These are phyloP conservation scores for Notolabrus celidotus DNA, from an alignment of 2,797 vertebrate genomes.

Conservation along the genomic window DNA sequence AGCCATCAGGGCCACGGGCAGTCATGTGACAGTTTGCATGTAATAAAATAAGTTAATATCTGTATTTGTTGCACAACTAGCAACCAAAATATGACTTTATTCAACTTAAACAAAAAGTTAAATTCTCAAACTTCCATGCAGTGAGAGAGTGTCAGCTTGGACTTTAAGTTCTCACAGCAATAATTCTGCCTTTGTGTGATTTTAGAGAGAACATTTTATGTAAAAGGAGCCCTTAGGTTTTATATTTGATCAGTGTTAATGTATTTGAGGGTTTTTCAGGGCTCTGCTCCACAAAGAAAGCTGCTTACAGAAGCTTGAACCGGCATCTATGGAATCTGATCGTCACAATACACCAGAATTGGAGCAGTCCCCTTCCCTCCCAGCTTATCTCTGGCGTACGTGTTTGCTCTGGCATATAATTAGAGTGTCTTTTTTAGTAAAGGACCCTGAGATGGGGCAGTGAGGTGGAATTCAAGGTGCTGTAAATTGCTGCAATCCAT, in stretches of 20 bases:
- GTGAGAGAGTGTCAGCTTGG: too few relatives aligned
- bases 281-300: background rate
- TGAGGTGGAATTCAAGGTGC: background rate
- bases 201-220: background rate
- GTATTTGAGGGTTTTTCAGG: background rate
- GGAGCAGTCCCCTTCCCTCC: background rate
- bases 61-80: too few relatives aligned
- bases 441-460: background rate
- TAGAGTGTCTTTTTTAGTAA: background rate
- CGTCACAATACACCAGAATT: background rate
- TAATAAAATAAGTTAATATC: too few relatives aligned
- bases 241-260: background rate
- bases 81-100: too few relatives aligned
- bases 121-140: too few relatives aligned
- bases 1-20: too few relatives aligned
- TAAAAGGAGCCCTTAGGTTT: background rate
- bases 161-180: background rate
- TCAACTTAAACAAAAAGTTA: too few relatives aligned
- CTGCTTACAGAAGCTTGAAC: background rate
- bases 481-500: background rate
- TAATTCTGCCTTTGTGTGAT: background rate
- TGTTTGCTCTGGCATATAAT: background rate
- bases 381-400: background rate
- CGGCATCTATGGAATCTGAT: background rate
- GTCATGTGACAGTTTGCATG: too few relatives aligned